Evolutionary conservation across 2,797 vertebrate genomes (phyloP), one percentile per base, ranked within the genome.

Genomic region (Cossypha niveicapilla): DNA sequence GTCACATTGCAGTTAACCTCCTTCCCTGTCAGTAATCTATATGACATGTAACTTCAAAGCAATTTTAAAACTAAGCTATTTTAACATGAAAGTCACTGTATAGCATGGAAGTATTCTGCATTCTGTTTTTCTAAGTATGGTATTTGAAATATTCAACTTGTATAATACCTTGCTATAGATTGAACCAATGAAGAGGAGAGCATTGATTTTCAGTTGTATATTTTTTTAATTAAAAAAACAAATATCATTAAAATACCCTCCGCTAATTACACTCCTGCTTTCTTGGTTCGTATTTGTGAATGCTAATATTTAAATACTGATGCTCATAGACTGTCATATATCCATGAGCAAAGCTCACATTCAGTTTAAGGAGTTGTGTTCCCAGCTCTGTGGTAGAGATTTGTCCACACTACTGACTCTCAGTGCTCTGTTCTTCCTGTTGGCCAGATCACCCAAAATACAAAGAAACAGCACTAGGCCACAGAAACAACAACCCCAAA

Each of bases 241-340:
- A 95, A 90, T 66, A 95, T 51, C 93, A 97, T 97, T 96, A 94
- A 96, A 93, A 70, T 93, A 94, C 86, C 66, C 50, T 90, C 47
- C 91, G 78, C 70, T 94, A 94, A 93, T 66, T 85, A 89, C 60
- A 75, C 75, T 80, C 23, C 60, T 84, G 37, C 28, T 94, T 94
- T 86, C 67, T 92, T 89, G 77, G 66, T 93, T 96, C 57, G 0
- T 94, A 86, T 86, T 87, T 88, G 85, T 92, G 88, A 93, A 88
- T 85, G 56, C 60, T 76, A 65, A 62, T 96, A 94, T 95, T 92
- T 87, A 95, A 91, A 89, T 78, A 60, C 53, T 74, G 48, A 56
- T 78, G 77, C 78, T 94, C 72, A 74, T 24, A 93, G 32, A 65
- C 28, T 74, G 39, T 85, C 88, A 77, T 82, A 37, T 80, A 95